Evolutionary conservation across 2,888 invertebrate species (phyloP).

Genomic region (Sinodicranocentrus sp.): DNA sequence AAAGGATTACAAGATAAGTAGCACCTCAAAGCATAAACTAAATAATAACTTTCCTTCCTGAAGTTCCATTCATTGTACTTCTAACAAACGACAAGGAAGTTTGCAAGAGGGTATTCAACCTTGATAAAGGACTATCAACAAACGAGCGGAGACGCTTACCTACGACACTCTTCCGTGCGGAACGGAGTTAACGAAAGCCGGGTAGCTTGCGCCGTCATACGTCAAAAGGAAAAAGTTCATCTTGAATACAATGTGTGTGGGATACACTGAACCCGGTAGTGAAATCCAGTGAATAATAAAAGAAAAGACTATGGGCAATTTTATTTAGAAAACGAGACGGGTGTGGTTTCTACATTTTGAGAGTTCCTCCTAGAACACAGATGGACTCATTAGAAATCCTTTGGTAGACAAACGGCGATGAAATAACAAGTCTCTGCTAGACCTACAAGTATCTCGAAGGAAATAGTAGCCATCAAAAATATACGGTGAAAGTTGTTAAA

Average conservation of each 20-base stretch:
- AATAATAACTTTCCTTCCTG: no score
- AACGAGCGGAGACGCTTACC: not conserved
- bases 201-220: slow-evolving; percentile 44
- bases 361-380: no score
- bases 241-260: not conserved
- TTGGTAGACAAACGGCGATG: no score
- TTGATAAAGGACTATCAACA: slow-evolving; percentile 15
- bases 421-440: no score
- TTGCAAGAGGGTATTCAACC: slow-evolving; percentile 25
- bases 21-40: no score
- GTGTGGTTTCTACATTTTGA: not conserved
- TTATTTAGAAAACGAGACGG: slow-evolving; percentile 3
- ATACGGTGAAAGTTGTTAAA: no score
- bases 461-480: no score
- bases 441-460: no score
- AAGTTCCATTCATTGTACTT: no score
- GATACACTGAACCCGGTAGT: slow-evolving; percentile 62
- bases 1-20: no score
- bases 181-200: not conserved
- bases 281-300: slow-evolving; percentile 14
- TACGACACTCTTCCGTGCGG: not conserved
- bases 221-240: slow-evolving; percentile 43
- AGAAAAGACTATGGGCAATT: not conserved
- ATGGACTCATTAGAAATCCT: no score
- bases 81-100: not conserved